phyloP scores from a whole-genome alignment of 2,113 vertebrate genomes.

The Xiphophorus couchianus region DNA sequence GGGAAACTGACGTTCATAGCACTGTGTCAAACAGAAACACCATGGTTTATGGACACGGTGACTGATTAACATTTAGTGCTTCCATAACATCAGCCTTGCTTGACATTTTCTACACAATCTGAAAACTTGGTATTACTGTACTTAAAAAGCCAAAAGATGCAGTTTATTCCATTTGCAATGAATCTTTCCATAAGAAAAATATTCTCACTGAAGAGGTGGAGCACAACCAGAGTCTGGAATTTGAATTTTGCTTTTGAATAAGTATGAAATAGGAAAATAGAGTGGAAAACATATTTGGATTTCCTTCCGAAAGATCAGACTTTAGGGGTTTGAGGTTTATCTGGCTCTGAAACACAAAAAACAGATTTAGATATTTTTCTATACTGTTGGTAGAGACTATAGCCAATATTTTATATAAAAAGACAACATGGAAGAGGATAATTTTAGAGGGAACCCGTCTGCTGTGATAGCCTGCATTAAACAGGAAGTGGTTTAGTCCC shows the following conservation, averaged over 20 bases:
- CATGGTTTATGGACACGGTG: conserved; percentile 53
- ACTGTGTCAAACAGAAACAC: conserved; percentile 61
- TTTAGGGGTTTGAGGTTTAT: too few species aligned
- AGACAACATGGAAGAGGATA: conserved; percentile 27
- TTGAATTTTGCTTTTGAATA: too few species aligned
- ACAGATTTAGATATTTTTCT: background rate
- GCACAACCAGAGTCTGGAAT: too few species aligned
- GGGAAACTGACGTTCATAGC: conserved; percentile 54
- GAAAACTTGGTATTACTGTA: too few species aligned
- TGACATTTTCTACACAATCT: conserved; percentile 43
- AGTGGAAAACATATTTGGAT: too few species aligned
- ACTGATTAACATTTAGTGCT: conserved; percentile 39
- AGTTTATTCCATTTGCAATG: too few species aligned
- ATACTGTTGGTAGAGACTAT: background rate
- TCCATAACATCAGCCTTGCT: conserved; percentile 47
- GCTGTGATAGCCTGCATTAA: conserved; percentile 27
- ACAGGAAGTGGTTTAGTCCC: conserved; percentile 60
- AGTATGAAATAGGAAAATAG: too few species aligned
- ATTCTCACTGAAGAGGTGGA: too few species aligned
- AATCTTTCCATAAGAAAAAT: too few species aligned
- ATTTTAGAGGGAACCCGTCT: conserved; percentile 29
- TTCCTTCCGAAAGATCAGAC: too few species aligned
- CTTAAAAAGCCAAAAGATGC: too few species aligned
- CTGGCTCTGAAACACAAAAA: too few species aligned
- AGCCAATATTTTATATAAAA: conserved; percentile 34